Base-by-base conservation (phyloP, 2,113 vertebrate species). In the Pangasianodon gigas region DNA sequence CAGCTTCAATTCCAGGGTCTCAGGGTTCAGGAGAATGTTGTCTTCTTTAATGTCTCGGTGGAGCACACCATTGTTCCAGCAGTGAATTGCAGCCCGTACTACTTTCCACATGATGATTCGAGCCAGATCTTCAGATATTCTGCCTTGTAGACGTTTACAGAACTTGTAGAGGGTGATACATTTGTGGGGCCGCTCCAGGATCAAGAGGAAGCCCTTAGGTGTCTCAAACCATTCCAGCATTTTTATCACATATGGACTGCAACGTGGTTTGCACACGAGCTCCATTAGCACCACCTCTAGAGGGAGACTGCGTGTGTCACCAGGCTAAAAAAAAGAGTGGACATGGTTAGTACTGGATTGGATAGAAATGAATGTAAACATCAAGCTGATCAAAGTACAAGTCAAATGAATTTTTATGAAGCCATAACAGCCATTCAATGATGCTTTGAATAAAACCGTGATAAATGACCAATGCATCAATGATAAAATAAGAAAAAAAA, bases 181-280 rank as follows among this genome's bases (percentile, higher is more conserved):
- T 1, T 91, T 88, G 0, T 91, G 52, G 0, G 94, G 93, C 6
- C 89, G 88, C 87, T 95, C 94, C 91, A 95, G 79, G 11, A 95
- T 87, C 26, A 95, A 89, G 62, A 94, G 91, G 58, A 90, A 93
- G 0, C 67, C 54, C 0, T 91, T 90, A 0, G 93, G 69, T 37
- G 91, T 82, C 54, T 95, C 93, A 56, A 91, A 94, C 94, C 95
- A 95, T 24, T 95, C 94, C 67, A 94, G 75, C 18, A 95, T 93
- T 21, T 90, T 90, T 62, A 94, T 74, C 19, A 95, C 82, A 0
- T 94, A 91, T 0, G 87, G 89, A 87, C 92, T 93, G 67, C 65
- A 54, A 0, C 89, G 89, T 32, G 93, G 81, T 1, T 85, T 62
- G 0, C 89, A 91, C 48, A 94, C 90, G 18, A 94, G 90, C 80